phyloP scores from a whole-genome alignment of 2,797 vertebrate genomes.

The Cygnus olor region DNA sequence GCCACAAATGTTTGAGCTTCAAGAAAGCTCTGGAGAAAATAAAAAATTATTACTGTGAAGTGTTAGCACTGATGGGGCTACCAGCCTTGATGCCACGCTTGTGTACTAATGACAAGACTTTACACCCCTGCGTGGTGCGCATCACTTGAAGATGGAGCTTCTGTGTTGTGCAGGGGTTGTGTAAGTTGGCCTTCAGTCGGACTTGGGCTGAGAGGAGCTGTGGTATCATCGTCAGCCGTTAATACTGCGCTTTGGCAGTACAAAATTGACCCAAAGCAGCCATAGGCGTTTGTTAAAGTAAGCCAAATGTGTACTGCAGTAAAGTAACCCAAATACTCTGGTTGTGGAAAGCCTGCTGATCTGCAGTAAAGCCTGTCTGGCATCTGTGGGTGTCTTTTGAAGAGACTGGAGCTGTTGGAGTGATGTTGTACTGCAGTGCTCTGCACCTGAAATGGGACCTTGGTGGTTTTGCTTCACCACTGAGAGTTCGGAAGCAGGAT shows the following conservation, averaged over 20 bases:
- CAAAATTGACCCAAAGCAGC: background rate
- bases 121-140: background rate
- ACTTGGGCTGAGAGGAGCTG: background rate
- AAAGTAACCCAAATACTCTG: background rate
- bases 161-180: background rate
- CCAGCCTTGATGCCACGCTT: background rate
- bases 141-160: background rate
- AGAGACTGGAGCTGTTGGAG: background rate
- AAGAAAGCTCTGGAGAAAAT: background rate
- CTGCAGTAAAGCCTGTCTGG: background rate
- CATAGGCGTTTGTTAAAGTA: background rate
- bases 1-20: background rate
- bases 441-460: background rate
- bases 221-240: background rate
- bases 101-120: background rate
- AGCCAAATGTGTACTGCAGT: background rate
- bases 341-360: background rate
- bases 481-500: background rate
- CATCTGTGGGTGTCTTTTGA: accelerated
- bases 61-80: background rate
- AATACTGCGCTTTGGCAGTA: background rate
- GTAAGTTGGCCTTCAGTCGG: background rate
- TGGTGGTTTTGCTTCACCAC: background rate
- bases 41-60: background rate
- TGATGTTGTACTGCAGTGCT: background rate